Evolutionary conservation across 2,113 vertebrate species (phyloP).

Genomic region (Heptranchias perlo): DNA sequence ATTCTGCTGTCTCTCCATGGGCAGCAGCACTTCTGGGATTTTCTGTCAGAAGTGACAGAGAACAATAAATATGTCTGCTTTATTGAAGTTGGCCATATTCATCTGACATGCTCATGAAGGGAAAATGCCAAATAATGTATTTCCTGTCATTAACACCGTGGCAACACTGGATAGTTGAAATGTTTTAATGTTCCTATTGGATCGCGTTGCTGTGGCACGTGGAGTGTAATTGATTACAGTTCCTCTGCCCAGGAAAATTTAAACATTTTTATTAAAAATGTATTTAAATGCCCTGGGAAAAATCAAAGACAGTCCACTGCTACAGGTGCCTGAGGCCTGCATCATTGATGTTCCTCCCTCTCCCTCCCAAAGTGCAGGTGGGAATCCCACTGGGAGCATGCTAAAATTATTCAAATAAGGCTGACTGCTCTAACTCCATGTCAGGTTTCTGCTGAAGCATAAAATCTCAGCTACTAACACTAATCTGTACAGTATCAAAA

Average conservation of each 20-base stretch:
- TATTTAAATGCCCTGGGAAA: not conserved
- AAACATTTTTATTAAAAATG: not conserved
- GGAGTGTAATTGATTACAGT: not conserved
- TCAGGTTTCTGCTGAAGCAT: not conserved
- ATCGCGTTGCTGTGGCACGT: not conserved
- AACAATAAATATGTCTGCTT: not conserved
- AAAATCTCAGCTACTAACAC: not conserved
- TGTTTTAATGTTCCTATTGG: not conserved
- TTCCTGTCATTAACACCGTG: not conserved
- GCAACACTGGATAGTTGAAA: not conserved
- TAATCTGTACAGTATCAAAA: not conserved
- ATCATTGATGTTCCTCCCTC: not conserved
- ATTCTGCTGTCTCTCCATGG: not conserved
- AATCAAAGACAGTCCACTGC: not conserved
- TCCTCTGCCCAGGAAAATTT: not conserved
- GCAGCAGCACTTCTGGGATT: not conserved
- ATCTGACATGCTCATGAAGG: not conserved
- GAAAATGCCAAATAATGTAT: not conserved
- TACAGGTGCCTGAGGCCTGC: not conserved
- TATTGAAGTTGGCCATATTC: not conserved
- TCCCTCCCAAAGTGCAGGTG: not conserved
- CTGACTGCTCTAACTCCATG: not conserved
- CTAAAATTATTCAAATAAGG: not conserved
- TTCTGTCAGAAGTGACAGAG: not conserved
- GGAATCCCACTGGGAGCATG: not conserved